These are phyloP conservation scores for Tinea trinotella DNA, from an alignment of 2,888 invertebrate species.

Conservation along the genomic window DNA sequence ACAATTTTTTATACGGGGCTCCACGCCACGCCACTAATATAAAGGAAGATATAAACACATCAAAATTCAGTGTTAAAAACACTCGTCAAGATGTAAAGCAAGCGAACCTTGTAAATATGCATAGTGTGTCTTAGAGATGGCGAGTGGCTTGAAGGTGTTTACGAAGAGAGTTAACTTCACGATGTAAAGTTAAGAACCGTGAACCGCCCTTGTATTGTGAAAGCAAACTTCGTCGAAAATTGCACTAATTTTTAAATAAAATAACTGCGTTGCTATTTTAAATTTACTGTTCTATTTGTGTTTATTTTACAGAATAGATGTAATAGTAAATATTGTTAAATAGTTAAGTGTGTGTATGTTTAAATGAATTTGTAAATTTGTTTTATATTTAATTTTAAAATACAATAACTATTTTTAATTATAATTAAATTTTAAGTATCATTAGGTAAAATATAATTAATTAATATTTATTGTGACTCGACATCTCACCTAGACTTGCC, in stretches of 20 bases:
- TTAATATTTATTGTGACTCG: no score
- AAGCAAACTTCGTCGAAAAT: slow-evolving; percentile 2
- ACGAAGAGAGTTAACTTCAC: slow-evolving; percentile 6
- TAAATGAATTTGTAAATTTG: no score
- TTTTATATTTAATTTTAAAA: no score
- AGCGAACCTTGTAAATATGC: slow-evolving; percentile 5
- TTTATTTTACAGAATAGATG: no score
- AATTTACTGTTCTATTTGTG: neutral
- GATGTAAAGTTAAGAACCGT: slow-evolving; percentile 6
- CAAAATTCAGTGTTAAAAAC: neutral
- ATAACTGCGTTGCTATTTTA: neutral
- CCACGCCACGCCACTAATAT: no score
- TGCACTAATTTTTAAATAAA: slow-evolving; percentile 5
- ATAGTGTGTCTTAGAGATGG: slow-evolving; percentile 7
- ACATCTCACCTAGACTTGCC: no score
- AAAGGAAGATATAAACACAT: neutral
- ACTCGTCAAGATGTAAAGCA: neutral
- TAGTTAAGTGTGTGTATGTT: no score
- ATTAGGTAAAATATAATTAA: no score
- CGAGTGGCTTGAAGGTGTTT: slow-evolving; percentile 6
- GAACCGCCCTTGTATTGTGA: slow-evolving; percentile 8
- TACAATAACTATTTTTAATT: no score
- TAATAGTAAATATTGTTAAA: no score
- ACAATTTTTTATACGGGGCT: no score
- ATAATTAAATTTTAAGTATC: no score